A percentile compares a stretch with the other conserved stretches of the same genome.
phyloP scores from a whole-genome alignment of 2,113 vertebrate species.

The Cyphomyrus discorhynchus region DNA sequence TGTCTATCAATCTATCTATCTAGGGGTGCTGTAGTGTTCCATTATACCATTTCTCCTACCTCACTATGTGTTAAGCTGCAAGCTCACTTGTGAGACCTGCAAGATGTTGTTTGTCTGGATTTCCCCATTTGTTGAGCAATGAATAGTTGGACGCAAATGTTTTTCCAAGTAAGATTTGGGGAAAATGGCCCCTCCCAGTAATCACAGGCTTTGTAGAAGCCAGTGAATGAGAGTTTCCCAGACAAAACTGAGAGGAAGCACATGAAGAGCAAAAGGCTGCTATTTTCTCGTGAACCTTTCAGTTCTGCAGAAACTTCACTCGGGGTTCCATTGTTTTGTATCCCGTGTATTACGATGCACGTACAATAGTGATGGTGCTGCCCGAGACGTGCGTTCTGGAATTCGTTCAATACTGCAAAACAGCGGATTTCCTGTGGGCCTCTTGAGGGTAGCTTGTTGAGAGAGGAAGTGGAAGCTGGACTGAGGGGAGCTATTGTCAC shows the following conservation, averaged over 20 bases:
- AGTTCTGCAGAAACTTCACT: neutral
- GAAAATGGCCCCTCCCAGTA: neutral
- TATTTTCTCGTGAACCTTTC: neutral
- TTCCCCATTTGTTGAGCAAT: neutral
- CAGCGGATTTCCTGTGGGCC: neutral
- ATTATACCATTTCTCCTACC: neutral
- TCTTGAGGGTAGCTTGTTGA: neutral
- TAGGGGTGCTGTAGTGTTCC: neutral
- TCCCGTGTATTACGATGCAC: neutral
- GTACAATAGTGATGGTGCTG: neutral
- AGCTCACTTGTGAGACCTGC: neutral
- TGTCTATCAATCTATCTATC: too few relatives aligned
- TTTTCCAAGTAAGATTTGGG: neutral
- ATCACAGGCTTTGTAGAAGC: neutral
- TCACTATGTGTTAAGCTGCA: neutral
- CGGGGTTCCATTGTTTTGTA: neutral
- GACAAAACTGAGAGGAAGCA: neutral
- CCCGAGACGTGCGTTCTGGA: neutral
- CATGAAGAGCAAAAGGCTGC: neutral
- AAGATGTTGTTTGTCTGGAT: neutral
- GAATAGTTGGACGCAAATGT: neutral
- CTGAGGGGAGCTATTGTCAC: neutral
- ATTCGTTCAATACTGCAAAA: neutral
- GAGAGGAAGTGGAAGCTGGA: slow-evolving; percentile 10
- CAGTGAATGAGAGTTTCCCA: neutral